Base-by-base conservation (phyloP, 2,888 invertebrate species). In the Brenthis hecate region DNA sequence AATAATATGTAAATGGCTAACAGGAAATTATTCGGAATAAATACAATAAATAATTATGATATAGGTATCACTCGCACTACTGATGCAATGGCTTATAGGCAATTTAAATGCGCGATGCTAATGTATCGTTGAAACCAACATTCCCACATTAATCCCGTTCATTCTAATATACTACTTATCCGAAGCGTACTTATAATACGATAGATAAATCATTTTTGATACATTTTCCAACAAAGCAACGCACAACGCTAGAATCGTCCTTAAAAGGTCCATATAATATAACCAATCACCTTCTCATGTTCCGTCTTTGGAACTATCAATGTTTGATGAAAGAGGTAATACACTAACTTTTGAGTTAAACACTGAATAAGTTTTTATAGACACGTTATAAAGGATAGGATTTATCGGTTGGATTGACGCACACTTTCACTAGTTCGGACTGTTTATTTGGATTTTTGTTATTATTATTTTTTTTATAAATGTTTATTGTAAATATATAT, bases 281-380 rank as follows among this genome's bases (percentile, higher is more conserved):
- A 81, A 88, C 83, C 81, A 74, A 92, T 92, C 92, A 87, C 92
- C 92, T 86, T 86, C 89, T 91, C 92, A 92, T 90, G 91, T 87
- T 85, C 81, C 76, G 75, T 43, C 36, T 43, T 8, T 43, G 36
- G 36, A 43, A 43, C 36, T 43, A 43, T 43, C 11, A 28, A 14
- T 60, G 28, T 3, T 6, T 50, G 2, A 36, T 36, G 36, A 8
- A 43, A 43, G 36, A 11, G 28, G 28, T 28, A 28, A 28, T 11
- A 11, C 36, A 43, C 11, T 43, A 43, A 43, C 11, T 43, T 43
- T 11, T 8, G 11, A 43, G 11, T 43, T 43, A 11, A 43, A 43
- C 36, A 43, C 36, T 43, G 11, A 43, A 43, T 43, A 43, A 11
- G 36, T 43, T 43, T 36, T 3, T 43, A 5, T 28, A 28, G 36